Conservation (phyloP, 2,797 vertebrate genomes). For the Chelonia mydas region DNA sequence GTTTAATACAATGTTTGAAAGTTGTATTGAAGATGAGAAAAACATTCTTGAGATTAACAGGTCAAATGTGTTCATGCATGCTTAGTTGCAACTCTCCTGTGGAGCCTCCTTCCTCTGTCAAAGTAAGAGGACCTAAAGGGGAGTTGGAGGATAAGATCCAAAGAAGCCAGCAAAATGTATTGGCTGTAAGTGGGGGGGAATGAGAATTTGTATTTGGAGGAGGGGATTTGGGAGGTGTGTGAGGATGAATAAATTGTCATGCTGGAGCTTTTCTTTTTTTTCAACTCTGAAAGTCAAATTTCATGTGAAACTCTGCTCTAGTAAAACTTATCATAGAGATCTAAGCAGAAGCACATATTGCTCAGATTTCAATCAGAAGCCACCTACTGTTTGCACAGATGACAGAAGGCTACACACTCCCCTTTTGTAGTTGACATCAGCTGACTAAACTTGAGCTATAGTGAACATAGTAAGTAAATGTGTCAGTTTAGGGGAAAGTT, state of each 20-base stretch:
- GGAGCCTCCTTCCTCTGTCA: background rate
- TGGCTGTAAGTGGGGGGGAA: background rate
- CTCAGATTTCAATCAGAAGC: background rate
- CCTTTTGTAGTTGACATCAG: constrained; percentile 1
- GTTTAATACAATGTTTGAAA: background rate
- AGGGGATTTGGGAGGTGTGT: background rate
- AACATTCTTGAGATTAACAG: accelerated
- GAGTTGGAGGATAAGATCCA: too few relatives aligned
- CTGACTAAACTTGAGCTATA: constrained; percentile 1
- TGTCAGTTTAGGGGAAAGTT: background rate
- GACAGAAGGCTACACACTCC: constrained; percentile 46
- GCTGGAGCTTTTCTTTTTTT: background rate
- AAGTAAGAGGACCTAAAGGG: background rate
- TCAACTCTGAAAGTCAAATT: background rate
- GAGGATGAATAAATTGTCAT: background rate
- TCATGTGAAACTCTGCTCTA: background rate
- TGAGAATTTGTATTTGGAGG: background rate
- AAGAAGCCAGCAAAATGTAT: background rate
- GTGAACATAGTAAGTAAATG: background rate
- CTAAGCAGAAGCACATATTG: background rate
- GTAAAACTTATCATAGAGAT: accelerated
- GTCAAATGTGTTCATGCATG: accelerated
- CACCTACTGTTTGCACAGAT: background rate
- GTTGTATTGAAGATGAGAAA: background rate
- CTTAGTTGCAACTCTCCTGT: background rate